Conservation (phyloP, 2,888 invertebrate species). For the Pheosia gnoma region DNA sequence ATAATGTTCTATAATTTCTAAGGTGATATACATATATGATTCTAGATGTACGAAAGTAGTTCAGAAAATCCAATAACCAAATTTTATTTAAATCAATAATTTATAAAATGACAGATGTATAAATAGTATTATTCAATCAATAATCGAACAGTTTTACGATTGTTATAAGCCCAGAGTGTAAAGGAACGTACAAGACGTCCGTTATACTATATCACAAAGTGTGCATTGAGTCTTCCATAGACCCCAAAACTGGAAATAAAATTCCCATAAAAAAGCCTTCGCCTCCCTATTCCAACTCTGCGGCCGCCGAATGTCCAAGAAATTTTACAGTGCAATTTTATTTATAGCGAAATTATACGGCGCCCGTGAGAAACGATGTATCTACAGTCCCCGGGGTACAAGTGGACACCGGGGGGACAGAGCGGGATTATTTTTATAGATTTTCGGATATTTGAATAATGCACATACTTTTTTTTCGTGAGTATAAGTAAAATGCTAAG, state of each 20-base stretch:
- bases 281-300: conserved; percentile 33
- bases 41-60: no score
- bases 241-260: conserved; percentile 4
- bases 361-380: conserved; percentile 66
- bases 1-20: no score
- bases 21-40: no score
- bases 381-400: conserved; percentile 30
- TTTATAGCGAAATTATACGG: conserved; percentile 80
- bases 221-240: background rate
- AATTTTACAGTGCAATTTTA: conserved; percentile 78
- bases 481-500: conserved; percentile 12
- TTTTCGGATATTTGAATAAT: conserved; percentile 43
- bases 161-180: no score
- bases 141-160: no score
- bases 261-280: conserved; percentile 23
- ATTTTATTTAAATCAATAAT: no score
- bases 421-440: conserved; percentile 33
- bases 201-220: background rate
- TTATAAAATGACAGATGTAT: no score
- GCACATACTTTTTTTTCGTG: conserved; percentile 37
- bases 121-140: no score
- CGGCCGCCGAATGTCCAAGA: conserved; percentile 56
- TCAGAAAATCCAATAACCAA: no score
- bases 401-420: conserved; percentile 34
- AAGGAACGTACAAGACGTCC: no score